phyloP scores from a whole-genome alignment of 2,113 vertebrate species.

The Psittacara wagleri region DNA sequence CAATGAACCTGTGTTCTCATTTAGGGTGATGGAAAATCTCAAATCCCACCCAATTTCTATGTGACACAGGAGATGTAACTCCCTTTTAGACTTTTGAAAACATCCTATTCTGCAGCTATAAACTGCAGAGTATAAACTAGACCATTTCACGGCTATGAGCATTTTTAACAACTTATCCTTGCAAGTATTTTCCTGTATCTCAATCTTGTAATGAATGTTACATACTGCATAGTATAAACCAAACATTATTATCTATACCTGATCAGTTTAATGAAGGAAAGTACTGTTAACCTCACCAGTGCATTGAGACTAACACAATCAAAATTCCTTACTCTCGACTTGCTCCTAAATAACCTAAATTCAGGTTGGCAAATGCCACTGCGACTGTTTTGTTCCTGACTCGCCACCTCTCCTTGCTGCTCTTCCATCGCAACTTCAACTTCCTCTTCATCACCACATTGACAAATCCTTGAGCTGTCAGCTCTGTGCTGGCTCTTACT shows the following conservation, averaged over 20 bases:
- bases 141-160: neutral
- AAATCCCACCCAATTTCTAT: neutral
- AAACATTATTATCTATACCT: neutral
- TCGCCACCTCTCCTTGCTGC: neutral
- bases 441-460: neutral
- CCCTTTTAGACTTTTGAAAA: neutral
- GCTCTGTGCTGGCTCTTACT: neutral
- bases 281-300: neutral
- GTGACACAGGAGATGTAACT: neutral
- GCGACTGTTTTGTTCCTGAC: neutral
- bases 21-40: neutral
- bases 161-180: neutral
- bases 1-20: neutral
- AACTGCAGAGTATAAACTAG: neutral
- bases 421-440: neutral
- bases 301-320: neutral
- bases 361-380: neutral
- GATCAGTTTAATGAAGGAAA: neutral
- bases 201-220: too few species aligned
- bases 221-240: neutral
- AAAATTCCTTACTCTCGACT: neutral
- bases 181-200: neutral
- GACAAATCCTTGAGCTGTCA: conserved; percentile 15
- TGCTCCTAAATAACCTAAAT: neutral
- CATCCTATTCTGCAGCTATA: neutral